Conservation (phyloP, 1,140 invertebrate genomes). For the Latrodectus geometricus region DNA sequence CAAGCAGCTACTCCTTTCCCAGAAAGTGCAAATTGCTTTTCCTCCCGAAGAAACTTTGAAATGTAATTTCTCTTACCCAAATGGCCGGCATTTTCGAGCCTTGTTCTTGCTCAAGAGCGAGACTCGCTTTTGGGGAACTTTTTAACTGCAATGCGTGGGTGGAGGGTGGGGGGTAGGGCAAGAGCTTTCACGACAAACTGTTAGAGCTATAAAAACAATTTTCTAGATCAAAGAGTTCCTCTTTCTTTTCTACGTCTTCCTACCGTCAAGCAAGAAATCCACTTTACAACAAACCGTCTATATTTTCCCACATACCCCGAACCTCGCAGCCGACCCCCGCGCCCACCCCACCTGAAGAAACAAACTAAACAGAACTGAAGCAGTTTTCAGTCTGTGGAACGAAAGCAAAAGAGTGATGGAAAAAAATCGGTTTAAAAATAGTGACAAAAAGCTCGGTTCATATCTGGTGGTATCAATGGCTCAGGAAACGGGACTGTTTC, state of each 20-base stretch:
- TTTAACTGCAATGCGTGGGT: not conserved
- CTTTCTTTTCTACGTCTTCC: not conserved
- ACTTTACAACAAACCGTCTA: not conserved
- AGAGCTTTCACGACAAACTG: slow-evolving; percentile 24
- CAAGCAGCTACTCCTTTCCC: not conserved
- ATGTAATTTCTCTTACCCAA: not conserved
- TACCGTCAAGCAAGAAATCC: slow-evolving; percentile 13
- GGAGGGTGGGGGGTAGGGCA: too few relatives aligned
- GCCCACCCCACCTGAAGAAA: not conserved
- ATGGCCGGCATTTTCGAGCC: not conserved
- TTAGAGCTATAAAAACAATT: slow-evolving; percentile 35
- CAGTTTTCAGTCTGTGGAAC: not conserved
- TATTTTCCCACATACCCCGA: not conserved
- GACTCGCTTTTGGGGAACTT: not conserved
- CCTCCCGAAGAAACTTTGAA: not conserved
- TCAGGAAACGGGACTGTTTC: not conserved
- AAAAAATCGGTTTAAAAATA: not conserved
- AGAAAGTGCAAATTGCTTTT: slow-evolving; percentile 2
- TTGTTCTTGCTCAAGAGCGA: not conserved
- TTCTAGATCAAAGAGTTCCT: slow-evolving; percentile 31
- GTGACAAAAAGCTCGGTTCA: not conserved
- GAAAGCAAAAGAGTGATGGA: not conserved
- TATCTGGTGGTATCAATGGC: not conserved
- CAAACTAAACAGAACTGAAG: not conserved
- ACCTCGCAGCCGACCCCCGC: not conserved